Conservation (phyloP, 2,113 vertebrate species). For the Orientallactaga bullata region DNA sequence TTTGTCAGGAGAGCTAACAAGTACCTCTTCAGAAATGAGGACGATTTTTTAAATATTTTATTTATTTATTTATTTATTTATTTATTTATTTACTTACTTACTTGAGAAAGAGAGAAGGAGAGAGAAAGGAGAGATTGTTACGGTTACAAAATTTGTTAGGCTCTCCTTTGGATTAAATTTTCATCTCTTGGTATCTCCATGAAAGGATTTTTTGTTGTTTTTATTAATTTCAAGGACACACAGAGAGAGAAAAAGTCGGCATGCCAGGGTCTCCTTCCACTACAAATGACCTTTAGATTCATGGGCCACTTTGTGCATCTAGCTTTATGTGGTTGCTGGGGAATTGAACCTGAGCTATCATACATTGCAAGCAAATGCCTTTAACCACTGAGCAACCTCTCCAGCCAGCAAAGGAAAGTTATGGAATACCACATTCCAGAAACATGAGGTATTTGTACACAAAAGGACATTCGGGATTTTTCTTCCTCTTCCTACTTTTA, state of each 20-base stretch:
- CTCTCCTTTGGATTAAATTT: not conserved
- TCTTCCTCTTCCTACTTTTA: not conserved
- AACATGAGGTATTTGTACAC: not conserved
- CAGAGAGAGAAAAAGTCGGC: no score
- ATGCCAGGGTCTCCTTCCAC: no score
- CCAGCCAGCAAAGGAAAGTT: not conserved
- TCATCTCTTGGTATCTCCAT: not conserved
- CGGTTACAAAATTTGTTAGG: not conserved
- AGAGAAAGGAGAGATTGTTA: not conserved
- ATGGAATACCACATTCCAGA: not conserved
- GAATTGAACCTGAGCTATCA: no score
- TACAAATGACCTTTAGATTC: no score
- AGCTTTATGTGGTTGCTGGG: no score
- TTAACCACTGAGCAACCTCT: no score
- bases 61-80: no score
- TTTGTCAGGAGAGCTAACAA: not conserved
- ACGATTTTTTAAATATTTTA: not conserved
- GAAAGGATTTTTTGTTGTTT: not conserved
- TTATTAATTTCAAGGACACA: no score
- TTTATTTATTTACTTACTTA: no score
- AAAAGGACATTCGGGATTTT: not conserved
- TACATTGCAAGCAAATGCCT: no score
- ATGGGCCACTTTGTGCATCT: no score
- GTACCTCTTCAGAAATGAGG: not conserved
- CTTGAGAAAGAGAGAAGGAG: no score